Conservation (phyloP, 2,888 invertebrate genomes). For the Acleris cristana region DNA sequence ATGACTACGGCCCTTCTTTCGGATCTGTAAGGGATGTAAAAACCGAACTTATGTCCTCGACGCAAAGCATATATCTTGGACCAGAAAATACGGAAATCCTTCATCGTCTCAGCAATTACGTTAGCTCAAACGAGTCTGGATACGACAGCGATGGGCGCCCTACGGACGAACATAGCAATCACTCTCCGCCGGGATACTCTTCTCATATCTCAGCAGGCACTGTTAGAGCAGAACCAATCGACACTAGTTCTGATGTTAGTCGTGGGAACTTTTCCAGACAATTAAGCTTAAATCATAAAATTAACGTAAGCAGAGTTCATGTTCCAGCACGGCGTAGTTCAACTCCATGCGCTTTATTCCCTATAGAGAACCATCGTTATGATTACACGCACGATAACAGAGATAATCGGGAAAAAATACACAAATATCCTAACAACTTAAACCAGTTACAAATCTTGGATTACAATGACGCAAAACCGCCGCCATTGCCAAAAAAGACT, state of each 20-base stretch:
- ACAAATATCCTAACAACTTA: conserved; percentile 44
- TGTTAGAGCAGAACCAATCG: conserved; percentile 55
- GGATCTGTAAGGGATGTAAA: conserved; percentile 73
- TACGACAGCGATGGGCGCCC: conserved; percentile 91
- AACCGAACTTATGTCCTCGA: conserved; percentile 71
- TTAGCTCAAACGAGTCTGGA: conserved; percentile 92
- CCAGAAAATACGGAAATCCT: conserved; percentile 82
- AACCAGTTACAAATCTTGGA: conserved; percentile 55
- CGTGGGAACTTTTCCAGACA: conserved; percentile 72
- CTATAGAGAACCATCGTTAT: conserved; percentile 66
- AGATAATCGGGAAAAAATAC: conserved; percentile 57
- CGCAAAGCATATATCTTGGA: conserved; percentile 82
- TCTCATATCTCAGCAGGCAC: conserved; percentile 68
- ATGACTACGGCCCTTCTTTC: conserved; percentile 71
- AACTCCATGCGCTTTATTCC: conserved; percentile 77
- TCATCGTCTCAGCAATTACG: conserved; percentile 88
- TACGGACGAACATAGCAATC: conserved; percentile 81
- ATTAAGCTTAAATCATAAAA: conserved; percentile 75
- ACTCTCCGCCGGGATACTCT: conserved; percentile 82
- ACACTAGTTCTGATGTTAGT: conserved; percentile 59
- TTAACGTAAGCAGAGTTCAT: conserved; percentile 71
- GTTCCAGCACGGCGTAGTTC: conserved; percentile 74
- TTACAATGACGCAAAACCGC: conserved; percentile 71
- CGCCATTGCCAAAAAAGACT: conserved; percentile 77
- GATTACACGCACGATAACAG: conserved; percentile 65